Evolutionary conservation across 2,113 vertebrate genomes (phyloP).

Genomic region (Perca fluviatilis): DNA sequence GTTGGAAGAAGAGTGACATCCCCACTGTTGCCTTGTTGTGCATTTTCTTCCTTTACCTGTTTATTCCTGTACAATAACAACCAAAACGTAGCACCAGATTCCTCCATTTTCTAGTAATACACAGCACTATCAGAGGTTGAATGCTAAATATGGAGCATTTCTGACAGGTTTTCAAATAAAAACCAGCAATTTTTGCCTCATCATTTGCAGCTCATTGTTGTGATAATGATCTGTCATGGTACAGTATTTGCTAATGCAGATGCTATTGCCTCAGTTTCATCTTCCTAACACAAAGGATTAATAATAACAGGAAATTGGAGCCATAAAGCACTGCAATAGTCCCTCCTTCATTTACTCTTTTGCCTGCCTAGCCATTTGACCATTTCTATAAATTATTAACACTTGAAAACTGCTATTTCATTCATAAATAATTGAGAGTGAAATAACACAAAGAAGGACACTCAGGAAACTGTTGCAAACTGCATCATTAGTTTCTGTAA

Average conservation of each 20-base stretch:
- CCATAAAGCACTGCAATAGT: constrained; percentile 82
- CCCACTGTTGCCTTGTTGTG: no score
- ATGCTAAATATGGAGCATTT: neutral
- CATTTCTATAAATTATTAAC: constrained; percentile 89
- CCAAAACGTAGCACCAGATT: neutral
- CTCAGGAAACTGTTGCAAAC: neutral
- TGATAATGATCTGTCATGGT: constrained; percentile 37
- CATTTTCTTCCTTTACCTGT: neutral
- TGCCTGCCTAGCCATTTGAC: constrained; percentile 76
- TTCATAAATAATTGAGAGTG: constrained; percentile 89
- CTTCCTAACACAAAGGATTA: constrained; percentile 68
- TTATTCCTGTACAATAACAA: neutral
- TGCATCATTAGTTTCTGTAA: neutral
- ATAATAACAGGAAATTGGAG: constrained; percentile 78
- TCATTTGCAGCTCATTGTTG: constrained; percentile 21
- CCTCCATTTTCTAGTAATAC: neutral
- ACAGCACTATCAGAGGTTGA: neutral
- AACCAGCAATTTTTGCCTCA: neutral
- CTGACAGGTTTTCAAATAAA: neutral
- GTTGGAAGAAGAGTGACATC: neutral
- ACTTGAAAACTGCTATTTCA: constrained; percentile 85
- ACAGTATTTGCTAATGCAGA: constrained; percentile 23
- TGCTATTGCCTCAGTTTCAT: constrained; percentile 42
- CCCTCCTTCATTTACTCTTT: constrained; percentile 83
- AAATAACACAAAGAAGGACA: constrained; percentile 59